These are phyloP conservation scores for Synaphobranchus kaupii DNA, from an alignment of 2,797 vertebrate genomes.

Conservation along the genomic window DNA sequence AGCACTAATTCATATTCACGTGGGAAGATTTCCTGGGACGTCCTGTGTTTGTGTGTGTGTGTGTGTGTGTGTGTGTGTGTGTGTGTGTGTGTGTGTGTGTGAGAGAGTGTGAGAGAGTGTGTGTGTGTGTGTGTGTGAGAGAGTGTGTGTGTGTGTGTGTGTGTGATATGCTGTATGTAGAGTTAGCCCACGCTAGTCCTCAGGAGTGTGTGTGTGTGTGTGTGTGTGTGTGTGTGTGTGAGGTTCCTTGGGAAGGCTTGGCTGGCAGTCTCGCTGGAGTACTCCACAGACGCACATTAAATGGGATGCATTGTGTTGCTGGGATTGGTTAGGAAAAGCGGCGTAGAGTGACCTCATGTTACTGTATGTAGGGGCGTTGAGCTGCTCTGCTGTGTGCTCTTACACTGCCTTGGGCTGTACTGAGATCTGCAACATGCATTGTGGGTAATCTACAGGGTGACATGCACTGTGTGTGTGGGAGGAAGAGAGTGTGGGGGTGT, in stretches of 20 bases:
- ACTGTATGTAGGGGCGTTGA: too few relatives aligned
- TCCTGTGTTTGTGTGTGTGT: neutral
- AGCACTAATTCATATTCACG: too few relatives aligned
- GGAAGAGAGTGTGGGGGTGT: neutral
- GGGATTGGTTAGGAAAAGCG: conserved; percentile 68
- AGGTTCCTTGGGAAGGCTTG: neutral
- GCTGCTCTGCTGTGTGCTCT: neutral
- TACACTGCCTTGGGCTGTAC: too few relatives aligned
- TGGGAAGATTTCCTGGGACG: too few relatives aligned
- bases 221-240: neutral
- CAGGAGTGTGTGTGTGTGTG: neutral
- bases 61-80: neutral
- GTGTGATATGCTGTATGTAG: neutral
- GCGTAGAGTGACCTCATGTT: neutral
- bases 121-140: neutral
- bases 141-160: neutral
- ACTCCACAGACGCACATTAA: conserved; percentile 73
- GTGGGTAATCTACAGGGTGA: neutral
- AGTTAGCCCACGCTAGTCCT: too few relatives aligned
- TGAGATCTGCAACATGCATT: neutral
- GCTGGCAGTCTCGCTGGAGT: conserved; percentile 51
- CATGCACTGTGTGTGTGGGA: neutral
- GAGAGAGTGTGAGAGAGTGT: neutral
- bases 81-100: neutral
- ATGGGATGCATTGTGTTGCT: conserved; percentile 69